Evolutionary conservation across 2,888 invertebrate genomes (phyloP).

Genomic region (Nemotelus pantherinus): DNA sequence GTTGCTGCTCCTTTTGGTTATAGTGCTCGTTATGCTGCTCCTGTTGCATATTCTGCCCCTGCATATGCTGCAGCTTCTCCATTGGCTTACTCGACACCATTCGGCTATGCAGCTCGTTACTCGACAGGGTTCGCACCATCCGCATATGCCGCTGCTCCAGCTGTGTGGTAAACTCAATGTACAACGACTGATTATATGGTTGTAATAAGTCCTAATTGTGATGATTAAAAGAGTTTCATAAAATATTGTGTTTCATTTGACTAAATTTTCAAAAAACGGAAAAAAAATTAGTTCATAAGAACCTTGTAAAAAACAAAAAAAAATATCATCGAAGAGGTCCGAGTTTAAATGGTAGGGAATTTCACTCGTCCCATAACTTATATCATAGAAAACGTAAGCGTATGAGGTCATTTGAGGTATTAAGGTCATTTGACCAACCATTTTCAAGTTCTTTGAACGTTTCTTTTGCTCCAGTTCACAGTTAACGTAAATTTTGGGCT

Average conservation of each 20-base stretch:
- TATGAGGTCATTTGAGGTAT: too few species aligned
- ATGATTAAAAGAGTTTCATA: background rate
- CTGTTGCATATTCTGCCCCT: slow-evolving; percentile 54
- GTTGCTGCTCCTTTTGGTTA: slow-evolving; percentile 54
- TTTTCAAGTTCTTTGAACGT: too few species aligned
- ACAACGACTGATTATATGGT: slow-evolving; percentile 42
- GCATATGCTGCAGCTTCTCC: slow-evolving; percentile 49
- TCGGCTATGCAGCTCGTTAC: slow-evolving; percentile 18
- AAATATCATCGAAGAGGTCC: too few species aligned
- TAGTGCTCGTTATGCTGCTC: slow-evolving; percentile 57
- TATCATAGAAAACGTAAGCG: too few species aligned
- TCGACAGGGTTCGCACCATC: slow-evolving; percentile 31
- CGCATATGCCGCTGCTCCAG: slow-evolving; percentile 38
- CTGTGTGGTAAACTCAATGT: slow-evolving; percentile 30
- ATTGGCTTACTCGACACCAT: slow-evolving; percentile 29
- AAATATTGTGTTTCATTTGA: background rate
- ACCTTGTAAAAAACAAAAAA: too few species aligned
- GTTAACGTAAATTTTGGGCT: too few species aligned
- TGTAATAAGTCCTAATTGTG: slow-evolving; percentile 13
- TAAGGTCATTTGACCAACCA: too few species aligned
- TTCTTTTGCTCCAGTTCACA: too few species aligned
- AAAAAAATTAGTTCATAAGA: too few species aligned
- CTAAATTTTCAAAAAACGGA: too few species aligned
- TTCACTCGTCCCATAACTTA: too few species aligned
- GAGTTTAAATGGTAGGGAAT: too few species aligned